phyloP scores from a whole-genome alignment of 2,888 invertebrate genomes.

The Caenorhabditis afra region DNA sequence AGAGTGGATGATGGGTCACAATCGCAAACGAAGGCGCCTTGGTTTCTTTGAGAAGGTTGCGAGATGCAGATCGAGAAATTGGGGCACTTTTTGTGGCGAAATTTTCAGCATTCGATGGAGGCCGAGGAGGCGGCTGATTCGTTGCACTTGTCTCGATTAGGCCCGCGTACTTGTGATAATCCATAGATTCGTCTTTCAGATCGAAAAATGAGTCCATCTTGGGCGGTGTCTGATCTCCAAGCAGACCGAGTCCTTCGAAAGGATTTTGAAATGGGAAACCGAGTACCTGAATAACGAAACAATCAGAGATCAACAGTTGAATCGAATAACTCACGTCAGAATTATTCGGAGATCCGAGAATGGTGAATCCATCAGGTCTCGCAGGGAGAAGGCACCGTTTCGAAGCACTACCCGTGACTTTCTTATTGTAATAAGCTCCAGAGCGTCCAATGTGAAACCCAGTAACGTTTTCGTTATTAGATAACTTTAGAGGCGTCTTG shows the following conservation, averaged over 20 bases:
- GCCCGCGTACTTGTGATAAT: conserved; percentile 47
- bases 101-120: not conserved
- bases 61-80: conserved; percentile 15
- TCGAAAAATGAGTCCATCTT: conserved; percentile 32
- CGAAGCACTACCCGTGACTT: conserved; percentile 29
- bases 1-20: conserved; percentile 5
- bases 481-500: conserved; percentile 55
- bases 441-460: conserved; percentile 42
- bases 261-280: conserved; percentile 16
- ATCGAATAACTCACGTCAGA: conserved; percentile 55
- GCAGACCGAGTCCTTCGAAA: conserved; percentile 17
- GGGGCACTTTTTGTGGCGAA: not conserved
- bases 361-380: conserved; percentile 36
- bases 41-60: conserved; percentile 34
- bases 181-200: conserved; percentile 25
- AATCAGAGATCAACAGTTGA: not conserved
- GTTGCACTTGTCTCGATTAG: conserved; percentile 24
- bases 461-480: conserved; percentile 57
- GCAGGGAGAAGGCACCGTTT: conserved; percentile 37
- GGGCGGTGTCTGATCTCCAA: conserved; percentile 24
- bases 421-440: conserved; percentile 47
- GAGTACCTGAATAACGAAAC: conserved; percentile 35
- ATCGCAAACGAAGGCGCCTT: conserved; percentile 1
- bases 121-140: not conserved
- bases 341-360: conserved; percentile 43